phyloP scores from a whole-genome alignment of 2,113 vertebrate species.

The Zosterops japonicus region DNA sequence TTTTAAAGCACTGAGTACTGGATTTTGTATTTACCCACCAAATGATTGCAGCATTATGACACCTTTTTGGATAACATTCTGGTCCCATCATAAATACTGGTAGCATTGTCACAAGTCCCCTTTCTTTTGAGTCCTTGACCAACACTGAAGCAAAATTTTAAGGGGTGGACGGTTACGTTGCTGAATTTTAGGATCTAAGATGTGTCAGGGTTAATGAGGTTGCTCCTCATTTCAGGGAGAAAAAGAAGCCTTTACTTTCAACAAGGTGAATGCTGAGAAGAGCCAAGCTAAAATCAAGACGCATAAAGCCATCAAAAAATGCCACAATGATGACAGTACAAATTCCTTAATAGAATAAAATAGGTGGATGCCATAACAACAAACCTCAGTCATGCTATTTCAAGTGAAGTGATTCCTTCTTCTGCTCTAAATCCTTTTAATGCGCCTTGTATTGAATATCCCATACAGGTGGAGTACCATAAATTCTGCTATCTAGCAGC shows the following conservation, averaged over 20 bases:
- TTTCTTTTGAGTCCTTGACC: background rate
- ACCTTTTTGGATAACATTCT: background rate
- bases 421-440: slow-evolving; percentile 60
- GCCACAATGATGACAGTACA: background rate
- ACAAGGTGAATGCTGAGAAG: background rate
- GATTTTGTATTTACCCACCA: background rate
- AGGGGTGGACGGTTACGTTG: background rate
- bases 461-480: slow-evolving; percentile 47
- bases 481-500: slow-evolving; percentile 57
- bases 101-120: background rate
- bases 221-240: background rate
- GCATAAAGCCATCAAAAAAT: slow-evolving; percentile 10
- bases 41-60: background rate
- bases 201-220: background rate
- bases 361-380: slow-evolving; percentile 2
- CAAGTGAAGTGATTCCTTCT: slow-evolving; percentile 49
- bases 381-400: slow-evolving; percentile 16
- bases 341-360: slow-evolving; percentile 57
- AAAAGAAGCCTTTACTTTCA: background rate
- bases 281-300: background rate
- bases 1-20: background rate
- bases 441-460: slow-evolving; percentile 50
- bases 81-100: background rate
- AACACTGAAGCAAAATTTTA: background rate
- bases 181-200: background rate